These are phyloP conservation scores for Aeoliscus strigatus DNA, from an alignment of 2,797 vertebrate genomes.

Conservation along the genomic window DNA sequence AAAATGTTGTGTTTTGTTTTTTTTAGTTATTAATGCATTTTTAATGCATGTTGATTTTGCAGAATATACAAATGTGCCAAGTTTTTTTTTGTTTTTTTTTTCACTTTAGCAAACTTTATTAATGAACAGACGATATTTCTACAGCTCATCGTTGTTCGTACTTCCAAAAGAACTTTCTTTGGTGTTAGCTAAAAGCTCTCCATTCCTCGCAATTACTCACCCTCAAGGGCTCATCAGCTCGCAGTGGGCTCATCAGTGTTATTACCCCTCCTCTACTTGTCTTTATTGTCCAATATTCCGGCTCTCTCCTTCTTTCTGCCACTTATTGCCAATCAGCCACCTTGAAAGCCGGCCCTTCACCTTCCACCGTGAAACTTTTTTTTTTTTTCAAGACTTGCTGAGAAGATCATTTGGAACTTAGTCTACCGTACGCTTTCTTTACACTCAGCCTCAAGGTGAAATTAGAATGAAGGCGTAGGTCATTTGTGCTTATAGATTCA, in stretches of 20 bases:
- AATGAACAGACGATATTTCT: slow-evolving; percentile 3
- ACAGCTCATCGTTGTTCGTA: slow-evolving; percentile 6
- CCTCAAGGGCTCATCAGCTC: slow-evolving; percentile 64
- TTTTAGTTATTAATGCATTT: slow-evolving; percentile 64
- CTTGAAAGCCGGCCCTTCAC: slow-evolving; percentile 42
- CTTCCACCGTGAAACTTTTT: slow-evolving; percentile 37
- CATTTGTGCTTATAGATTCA: too few species aligned
- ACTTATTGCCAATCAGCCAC: slow-evolving; percentile 58
- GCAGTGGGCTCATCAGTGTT: slow-evolving; percentile 61
- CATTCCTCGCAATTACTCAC: slow-evolving; percentile 54
- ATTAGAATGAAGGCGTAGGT: too few species aligned
- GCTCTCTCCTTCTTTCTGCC: slow-evolving; percentile 41
- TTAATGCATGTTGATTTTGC: slow-evolving; percentile 48
- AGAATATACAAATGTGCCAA: slow-evolving; percentile 2
- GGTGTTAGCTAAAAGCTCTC: slow-evolving; percentile 33
- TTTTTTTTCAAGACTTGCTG: too few species aligned
- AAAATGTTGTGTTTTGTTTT: slow-evolving; percentile 56
- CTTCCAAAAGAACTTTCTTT: slow-evolving; percentile 43
- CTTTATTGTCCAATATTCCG: slow-evolving; percentile 66
- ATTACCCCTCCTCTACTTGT: slow-evolving; percentile 64
- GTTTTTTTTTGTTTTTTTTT: slow-evolving; percentile 13
- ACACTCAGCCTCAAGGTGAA: background rate
- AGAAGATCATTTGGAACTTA: too few species aligned
- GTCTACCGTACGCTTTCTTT: background rate
- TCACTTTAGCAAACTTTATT: slow-evolving; percentile 11